A percentile compares a stretch with the other conserved stretches of the same genome.
Evolutionary conservation across 2,797 vertebrate genomes (phyloP).

Genomic region (Anisognathus igniventris): DNA sequence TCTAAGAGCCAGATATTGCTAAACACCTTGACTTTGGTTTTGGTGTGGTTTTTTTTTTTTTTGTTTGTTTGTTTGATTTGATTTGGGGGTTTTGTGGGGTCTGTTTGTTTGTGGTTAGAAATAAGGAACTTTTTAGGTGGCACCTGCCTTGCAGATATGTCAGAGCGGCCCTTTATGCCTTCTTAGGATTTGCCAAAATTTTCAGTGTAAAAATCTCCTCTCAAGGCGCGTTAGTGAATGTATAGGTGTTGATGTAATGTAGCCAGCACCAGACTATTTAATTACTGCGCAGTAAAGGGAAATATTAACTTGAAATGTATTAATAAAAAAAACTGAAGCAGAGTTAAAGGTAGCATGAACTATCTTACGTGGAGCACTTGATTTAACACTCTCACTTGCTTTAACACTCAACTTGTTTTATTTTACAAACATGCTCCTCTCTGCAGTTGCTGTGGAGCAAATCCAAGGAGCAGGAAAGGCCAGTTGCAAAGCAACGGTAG

Average conservation of each 20-base stretch:
- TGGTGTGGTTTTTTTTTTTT: background rate
- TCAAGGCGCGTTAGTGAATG: rapidly evolving
- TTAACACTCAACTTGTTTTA: background rate
- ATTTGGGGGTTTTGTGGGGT: rapidly evolving
- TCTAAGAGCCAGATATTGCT: background rate
- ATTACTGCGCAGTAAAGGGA: background rate
- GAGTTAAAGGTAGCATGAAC: background rate
- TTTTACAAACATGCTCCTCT: background rate
- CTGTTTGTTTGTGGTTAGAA: background rate
- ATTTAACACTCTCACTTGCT: background rate
- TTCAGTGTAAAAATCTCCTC: background rate
- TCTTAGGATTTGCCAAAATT: background rate
- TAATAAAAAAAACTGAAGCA: background rate
- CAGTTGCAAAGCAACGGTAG: background rate
- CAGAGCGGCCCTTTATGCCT: background rate
- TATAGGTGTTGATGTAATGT: background rate
- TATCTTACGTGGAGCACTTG: background rate
- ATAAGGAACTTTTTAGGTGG: background rate
- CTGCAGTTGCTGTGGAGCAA: background rate
- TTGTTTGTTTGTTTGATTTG: background rate
- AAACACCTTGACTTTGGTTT: background rate
- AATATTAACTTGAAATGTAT: background rate
- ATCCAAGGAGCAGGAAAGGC: background rate
- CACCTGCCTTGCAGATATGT: background rate
- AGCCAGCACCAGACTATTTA: background rate